Percentiles rank a stretch among this genome's conserved stretches.
Conservation (phyloP, 2,113 vertebrate species). For the Nibea albiflora region DNA sequence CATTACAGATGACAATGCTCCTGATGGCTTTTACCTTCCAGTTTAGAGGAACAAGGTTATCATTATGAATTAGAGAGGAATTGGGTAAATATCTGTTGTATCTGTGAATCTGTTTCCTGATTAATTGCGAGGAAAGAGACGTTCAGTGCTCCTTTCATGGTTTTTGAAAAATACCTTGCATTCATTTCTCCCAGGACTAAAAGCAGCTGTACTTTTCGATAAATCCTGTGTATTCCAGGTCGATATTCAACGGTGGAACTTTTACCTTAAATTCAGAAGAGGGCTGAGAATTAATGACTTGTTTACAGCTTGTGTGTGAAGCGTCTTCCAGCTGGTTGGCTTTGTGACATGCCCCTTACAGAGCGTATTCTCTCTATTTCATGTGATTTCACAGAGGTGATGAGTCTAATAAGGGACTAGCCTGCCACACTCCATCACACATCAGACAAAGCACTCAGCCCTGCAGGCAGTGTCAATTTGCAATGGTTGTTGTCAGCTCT, state of each 20-base stretch:
- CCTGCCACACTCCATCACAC: constrained; percentile 59
- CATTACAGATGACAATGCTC: constrained; percentile 40
- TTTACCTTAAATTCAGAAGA: constrained; percentile 16
- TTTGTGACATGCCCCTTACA: constrained; percentile 37
- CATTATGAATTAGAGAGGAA: constrained; percentile 36
- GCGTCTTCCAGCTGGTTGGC: constrained; percentile 24
- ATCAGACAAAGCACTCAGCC: constrained; percentile 50
- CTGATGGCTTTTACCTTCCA: constrained; percentile 46
- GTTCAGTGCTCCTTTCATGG: not conserved
- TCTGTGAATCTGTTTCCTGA: constrained; percentile 12
- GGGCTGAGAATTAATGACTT: constrained; percentile 42
- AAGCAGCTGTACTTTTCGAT: not conserved
- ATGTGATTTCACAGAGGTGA: constrained; percentile 60
- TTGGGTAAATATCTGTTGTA: constrained; percentile 50
- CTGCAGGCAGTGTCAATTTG: constrained; percentile 50
- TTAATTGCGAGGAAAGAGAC: not conserved
- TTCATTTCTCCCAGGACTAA: not conserved
- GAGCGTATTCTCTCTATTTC: constrained; percentile 47
- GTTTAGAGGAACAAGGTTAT: constrained; percentile 15
- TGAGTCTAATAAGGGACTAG: constrained; percentile 56
- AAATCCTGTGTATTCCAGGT: not conserved
- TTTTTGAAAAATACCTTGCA: constrained; percentile 1
- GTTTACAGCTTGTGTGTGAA: constrained; percentile 43
- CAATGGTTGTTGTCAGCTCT: constrained; percentile 15
- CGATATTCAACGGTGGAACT: not conserved